phyloP scores from a whole-genome alignment of 2,888 invertebrate species.

The Dryadula phaetusa region DNA sequence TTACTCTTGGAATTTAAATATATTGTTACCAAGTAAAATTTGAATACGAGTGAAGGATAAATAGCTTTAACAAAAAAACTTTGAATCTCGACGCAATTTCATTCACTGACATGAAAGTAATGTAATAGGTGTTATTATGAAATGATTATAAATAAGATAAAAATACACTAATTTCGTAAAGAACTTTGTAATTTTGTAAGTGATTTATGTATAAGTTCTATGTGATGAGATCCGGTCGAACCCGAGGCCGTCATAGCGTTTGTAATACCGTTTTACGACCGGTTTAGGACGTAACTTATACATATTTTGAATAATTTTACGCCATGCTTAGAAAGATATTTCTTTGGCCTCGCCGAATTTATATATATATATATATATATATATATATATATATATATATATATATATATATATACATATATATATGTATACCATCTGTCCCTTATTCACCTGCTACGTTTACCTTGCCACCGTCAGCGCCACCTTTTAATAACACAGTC shows the following conservation, averaged over 20 bases:
- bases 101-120: no score
- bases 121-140: no score
- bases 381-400: not conserved
- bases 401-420: constrained; percentile 22
- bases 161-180: constrained; percentile 58
- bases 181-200: constrained; percentile 76
- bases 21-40: constrained; percentile 71
- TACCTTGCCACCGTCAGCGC: constrained; percentile 58
- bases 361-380: not conserved
- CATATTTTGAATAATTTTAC: constrained; percentile 81
- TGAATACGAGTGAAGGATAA: constrained; percentile 65
- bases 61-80: constrained; percentile 45
- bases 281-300: constrained; percentile 80
- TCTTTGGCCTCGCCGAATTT: constrained; percentile 60
- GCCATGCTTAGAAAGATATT: constrained; percentile 73
- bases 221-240: constrained; percentile 79
- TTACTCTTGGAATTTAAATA: constrained; percentile 74
- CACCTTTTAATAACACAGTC: constrained; percentile 81
- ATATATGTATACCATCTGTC: constrained; percentile 65
- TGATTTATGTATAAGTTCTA: constrained; percentile 70
- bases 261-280: constrained; percentile 80
- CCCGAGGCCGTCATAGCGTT: constrained; percentile 77
- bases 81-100: constrained; percentile 36
- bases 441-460: constrained; percentile 60
- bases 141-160: no score